Conservation (phyloP, 2,888 invertebrate species). For the Myopa tessellatipennis region DNA sequence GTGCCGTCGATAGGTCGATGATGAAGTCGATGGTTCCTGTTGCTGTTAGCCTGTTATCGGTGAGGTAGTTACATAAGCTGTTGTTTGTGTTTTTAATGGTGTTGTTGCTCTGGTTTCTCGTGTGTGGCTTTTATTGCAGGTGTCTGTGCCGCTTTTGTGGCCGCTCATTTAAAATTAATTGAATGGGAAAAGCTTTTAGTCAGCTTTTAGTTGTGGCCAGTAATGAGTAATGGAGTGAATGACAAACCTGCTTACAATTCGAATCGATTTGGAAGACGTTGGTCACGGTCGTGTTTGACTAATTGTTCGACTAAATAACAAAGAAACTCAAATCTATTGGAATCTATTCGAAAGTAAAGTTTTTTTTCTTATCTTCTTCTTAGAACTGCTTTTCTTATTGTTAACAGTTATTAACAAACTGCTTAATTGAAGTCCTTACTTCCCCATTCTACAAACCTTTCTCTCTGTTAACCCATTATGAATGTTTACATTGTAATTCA, state of each 20-base stretch:
- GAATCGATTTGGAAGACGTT: neutral
- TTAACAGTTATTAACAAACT: neutral
- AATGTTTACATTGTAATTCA: neutral
- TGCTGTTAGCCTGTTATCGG: neutral
- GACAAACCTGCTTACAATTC: neutral
- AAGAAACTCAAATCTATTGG: neutral
- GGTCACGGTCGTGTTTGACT: neutral
- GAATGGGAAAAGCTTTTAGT: conserved; percentile 35
- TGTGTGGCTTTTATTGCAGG: neutral
- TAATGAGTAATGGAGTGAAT: conserved; percentile 25
- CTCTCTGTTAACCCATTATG: too few species aligned
- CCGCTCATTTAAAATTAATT: conserved; percentile 33
- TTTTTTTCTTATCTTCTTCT: neutral
- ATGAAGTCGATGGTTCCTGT: neutral
- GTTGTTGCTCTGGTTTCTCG: neutral
- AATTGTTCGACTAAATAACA: neutral
- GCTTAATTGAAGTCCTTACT: neutral
- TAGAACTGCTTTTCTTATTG: neutral
- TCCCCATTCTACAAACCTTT: too few species aligned
- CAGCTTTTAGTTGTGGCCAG: conserved; percentile 21
- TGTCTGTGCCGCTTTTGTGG: conserved; percentile 10
- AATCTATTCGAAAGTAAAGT: neutral
- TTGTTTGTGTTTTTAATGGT: neutral
- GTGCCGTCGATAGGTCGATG: neutral
- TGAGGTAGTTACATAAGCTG: neutral